phyloP scores from a whole-genome alignment of 2,797 vertebrate genomes.

The Tiaroga cobitis region DNA sequence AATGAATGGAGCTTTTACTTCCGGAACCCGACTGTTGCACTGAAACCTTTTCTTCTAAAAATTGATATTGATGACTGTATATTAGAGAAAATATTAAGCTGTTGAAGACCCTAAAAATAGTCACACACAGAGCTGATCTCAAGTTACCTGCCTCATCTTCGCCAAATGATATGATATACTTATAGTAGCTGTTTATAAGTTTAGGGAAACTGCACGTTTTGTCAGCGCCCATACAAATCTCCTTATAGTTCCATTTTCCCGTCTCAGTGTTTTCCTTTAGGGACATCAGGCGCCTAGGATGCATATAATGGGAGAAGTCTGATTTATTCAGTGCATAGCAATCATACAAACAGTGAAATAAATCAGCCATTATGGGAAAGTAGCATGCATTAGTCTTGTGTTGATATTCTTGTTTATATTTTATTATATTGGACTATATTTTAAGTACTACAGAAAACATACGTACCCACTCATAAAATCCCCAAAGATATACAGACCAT shows the following conservation, averaged over 20 bases:
- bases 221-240: conserved; percentile 83
- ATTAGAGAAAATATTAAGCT: background rate
- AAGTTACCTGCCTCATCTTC: conserved; percentile 82
- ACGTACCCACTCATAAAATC: conserved; percentile 87
- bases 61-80: background rate
- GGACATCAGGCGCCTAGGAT: conserved; percentile 81
- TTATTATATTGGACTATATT: background rate
- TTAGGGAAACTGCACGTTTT: conserved; percentile 76
- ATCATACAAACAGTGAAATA: background rate
- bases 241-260: conserved; percentile 80
- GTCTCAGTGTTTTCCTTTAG: conserved; percentile 76
- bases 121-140: conserved; percentile 3
- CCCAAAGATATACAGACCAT: conserved; percentile 84
- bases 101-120: background rate
- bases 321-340: background rate
- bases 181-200: conserved; percentile 82
- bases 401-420: background rate
- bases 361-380: background rate
- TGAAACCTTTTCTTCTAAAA: background rate
- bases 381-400: background rate
- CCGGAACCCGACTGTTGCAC: too few relatives aligned
- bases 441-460: background rate
- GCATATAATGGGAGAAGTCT: conserved; percentile 12
- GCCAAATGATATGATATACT: conserved; percentile 82
- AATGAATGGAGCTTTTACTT: background rate